Evolutionary conservation across 2,888 invertebrate genomes (phyloP).

Genomic region (Schizaphis graminum): DNA sequence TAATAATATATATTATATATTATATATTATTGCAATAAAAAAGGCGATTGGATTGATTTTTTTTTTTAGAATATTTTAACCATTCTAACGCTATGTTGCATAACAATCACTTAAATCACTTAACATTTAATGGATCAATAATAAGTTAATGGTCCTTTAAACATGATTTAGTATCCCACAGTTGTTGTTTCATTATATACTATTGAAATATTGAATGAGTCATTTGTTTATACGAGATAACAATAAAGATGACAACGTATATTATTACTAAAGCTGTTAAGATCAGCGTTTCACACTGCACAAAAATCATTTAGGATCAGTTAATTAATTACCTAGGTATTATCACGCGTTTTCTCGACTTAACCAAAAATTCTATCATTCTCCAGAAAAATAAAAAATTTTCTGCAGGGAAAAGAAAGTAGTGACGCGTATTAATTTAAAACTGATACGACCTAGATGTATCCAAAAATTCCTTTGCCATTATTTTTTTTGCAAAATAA

Average conservation of each 20-base stretch:
- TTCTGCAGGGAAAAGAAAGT: rapidly evolving
- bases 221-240: not conserved
- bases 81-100: not conserved
- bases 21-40: not conserved
- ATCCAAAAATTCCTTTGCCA: too few species aligned
- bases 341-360: not conserved
- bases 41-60: not conserved
- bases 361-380: not conserved
- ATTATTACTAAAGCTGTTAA: not conserved
- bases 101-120: not conserved
- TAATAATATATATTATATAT: not conserved
- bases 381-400: not conserved
- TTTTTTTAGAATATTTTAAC: not conserved
- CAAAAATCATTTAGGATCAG: not conserved
- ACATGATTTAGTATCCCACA: not conserved
- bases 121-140: not conserved
- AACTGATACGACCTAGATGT: not conserved
- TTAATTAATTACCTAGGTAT: not conserved
- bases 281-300: not conserved
- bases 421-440: not conserved
- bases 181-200: not conserved
- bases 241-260: not conserved
- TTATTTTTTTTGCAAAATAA: not conserved
- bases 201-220: not conserved
- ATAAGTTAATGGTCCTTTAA: not conserved